Base-by-base conservation (phyloP, 2,113 vertebrate species). In the Loxodonta africana region DNA sequence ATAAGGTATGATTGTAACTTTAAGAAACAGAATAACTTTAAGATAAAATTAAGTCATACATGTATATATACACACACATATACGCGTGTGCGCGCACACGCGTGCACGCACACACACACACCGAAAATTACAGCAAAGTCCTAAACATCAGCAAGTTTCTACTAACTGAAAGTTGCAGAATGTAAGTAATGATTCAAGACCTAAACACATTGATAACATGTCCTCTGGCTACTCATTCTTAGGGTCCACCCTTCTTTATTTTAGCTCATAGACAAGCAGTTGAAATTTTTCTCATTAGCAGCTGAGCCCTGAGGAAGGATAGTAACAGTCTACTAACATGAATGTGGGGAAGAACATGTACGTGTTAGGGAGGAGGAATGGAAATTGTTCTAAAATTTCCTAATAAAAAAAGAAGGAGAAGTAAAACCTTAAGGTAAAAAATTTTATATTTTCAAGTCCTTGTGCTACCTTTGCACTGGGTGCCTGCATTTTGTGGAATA, bases 221-320 rank as follows among this genome's bases (percentile, higher is more conserved):
- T 99, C 98, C 30, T 99, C 99, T 0, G 98, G 97, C 96, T 96
- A 86, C 99, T 99, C 28, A 98, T 98, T 96, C 99, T 97, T 69
- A 98, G 7, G 7, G 82, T 97, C 57, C 74, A 91, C 12, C 98
- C 98, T 0, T 97, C 95, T 97, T 98, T 98, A 78, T 98, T 98
- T 89, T 99, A 99, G 99, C 98, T 87, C 99, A 99, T 25, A 99
- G 97, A 82, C 99, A 99, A 96, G 97, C 85, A 21, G 99, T 98
- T 95, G 99, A 98, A 92, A 99, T 99, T 96, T 98, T 99, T 23
- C 98, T 99, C 0, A 99, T 99, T 99, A 99, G 98, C 98, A 99
- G 88, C 99, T 99, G 83, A 99, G 96, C 65, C 97, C 98, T 44
- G 99, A 98, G 30, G 99, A 98, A 99, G 67, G 83, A 98, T 95